These are phyloP conservation scores for Thera obeliscata DNA, from an alignment of 2,888 invertebrate species.

Conservation along the genomic window DNA sequence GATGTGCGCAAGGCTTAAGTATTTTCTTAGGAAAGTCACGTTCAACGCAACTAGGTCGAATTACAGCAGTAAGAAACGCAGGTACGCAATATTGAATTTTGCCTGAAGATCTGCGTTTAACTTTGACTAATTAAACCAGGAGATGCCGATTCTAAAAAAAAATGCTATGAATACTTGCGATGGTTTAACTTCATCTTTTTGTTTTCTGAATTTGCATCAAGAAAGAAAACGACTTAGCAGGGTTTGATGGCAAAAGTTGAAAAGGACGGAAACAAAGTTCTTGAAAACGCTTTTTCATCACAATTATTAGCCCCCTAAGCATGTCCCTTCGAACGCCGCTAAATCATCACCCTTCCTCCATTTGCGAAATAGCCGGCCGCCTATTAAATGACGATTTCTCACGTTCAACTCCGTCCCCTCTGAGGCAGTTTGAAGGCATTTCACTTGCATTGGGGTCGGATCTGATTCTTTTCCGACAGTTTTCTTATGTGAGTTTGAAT, in stretches of 20 bases:
- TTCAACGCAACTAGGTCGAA: too few relatives aligned
- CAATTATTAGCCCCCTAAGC: slow-evolving; percentile 42
- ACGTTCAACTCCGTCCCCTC: slow-evolving; percentile 46
- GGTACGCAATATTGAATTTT: too few relatives aligned
- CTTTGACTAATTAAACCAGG: too few relatives aligned
- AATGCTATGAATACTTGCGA: too few relatives aligned
- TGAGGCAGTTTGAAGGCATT: slow-evolving; percentile 57
- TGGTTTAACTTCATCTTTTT: too few relatives aligned
- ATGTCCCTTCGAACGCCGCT: slow-evolving; percentile 47
- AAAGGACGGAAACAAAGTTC: slow-evolving; percentile 20
- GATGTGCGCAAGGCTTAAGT: too few relatives aligned
- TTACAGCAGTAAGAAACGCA: too few relatives aligned
- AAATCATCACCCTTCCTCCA: slow-evolving; percentile 67
- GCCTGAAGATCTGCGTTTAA: too few relatives aligned
- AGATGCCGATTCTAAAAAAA: too few relatives aligned
- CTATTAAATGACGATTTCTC: slow-evolving; percentile 83
- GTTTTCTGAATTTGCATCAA: neutral
- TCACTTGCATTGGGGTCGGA: slow-evolving; percentile 50
- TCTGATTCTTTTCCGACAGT: slow-evolving; percentile 43
- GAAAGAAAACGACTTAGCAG: neutral
- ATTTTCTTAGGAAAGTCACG: too few relatives aligned
- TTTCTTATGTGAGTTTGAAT: slow-evolving; percentile 38
- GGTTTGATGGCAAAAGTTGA: slow-evolving; percentile 9
- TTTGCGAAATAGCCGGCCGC: slow-evolving; percentile 67
- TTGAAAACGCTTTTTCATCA: slow-evolving; percentile 36